Percentiles rank a stretch among this genome's conserved stretches.
phyloP scores from a whole-genome alignment of 2,888 invertebrate species.

The Rotaria socialis region DNA sequence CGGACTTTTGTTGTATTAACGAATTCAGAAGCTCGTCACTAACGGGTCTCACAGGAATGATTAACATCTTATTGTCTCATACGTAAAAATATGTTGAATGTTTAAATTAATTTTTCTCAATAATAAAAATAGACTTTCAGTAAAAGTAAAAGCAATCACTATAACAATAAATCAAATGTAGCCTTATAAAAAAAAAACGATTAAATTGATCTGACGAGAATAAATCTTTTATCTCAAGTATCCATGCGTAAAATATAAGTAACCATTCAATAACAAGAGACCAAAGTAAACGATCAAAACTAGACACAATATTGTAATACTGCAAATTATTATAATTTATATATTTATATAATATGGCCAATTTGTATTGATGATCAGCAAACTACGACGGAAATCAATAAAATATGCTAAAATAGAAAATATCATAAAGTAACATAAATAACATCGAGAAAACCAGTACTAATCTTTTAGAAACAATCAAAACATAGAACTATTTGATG shows the following conservation, averaged over 20 bases:
- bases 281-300: neutral
- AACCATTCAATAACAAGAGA: constrained; percentile 33
- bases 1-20: neutral
- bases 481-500: neutral
- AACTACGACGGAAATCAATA: neutral
- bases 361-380: neutral
- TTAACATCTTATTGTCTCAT: neutral
- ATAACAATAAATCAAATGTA: too few relatives aligned
- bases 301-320: neutral
- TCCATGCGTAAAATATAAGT: constrained; percentile 7
- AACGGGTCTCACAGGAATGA: constrained; percentile 4
- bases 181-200: neutral
- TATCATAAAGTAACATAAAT: neutral
- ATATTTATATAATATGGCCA: constrained; percentile 31
- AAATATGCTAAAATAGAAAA: constrained; percentile 34
- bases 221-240: constrained; percentile 18
- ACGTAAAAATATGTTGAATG: neutral
- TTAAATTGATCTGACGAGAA: constrained; percentile 31
- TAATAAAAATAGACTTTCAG: too few relatives aligned
- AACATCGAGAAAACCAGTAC: neutral
- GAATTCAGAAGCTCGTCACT: constrained; percentile 22
- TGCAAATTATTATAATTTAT: neutral
- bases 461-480: neutral
- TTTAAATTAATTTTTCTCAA: constrained; percentile 27
- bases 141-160: too few relatives aligned